Base-by-base conservation (phyloP, 2,888 invertebrate species). In the Chrysina gloriosa region DNA sequence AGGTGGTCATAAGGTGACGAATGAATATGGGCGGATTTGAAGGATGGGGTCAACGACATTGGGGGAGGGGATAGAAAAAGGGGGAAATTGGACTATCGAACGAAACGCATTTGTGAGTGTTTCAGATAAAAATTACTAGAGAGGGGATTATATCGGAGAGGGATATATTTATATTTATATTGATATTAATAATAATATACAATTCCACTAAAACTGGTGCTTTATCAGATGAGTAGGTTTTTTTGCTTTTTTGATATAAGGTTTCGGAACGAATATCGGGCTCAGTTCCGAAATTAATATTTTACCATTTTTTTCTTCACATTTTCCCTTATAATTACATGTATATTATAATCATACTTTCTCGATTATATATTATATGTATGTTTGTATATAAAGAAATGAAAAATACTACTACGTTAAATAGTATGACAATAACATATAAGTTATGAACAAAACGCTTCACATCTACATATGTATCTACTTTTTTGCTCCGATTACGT, bases 121-220 rank as follows among this genome's bases (percentile, higher is more conserved):
- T n/a, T n/a, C n/a, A n/a, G n/a, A n/a, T n/a, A n/a, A n/a, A n/a
- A n/a, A n/a, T n/a, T n/a, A n/a, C n/a, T n/a, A n/a, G n/a, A n/a
- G n/a, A n/a, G n/a, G n/a, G n/a, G n/a, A n/a, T n/a, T n/a, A n/a
- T n/a, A n/a, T n/a, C n/a, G n/a, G n/a, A n/a, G n/a, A n/a, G n/a
- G n/a, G n/a, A n/a, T n/a, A n/a, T n/a, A n/a, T 11, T 19, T 61
- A 61, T 61, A 61, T 27, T 47, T 64, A 64, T 64, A 71, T 68
- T 68, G 69, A 70, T 70, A 72, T 65, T 50, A 50, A 52, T 68
- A 76, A 65, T 70, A 74, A 72, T 74, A 72, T 76, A 77, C 77
- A 77, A 77, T 77, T 77, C 75, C 76, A 76, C 75, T 76, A 75
- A n/a, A 77, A 73, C 72, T 75, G 75, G 73, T 73, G 69, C 71